Base-by-base conservation (phyloP, 2,113 vertebrate species). In the Telmatochromis sp. region DNA sequence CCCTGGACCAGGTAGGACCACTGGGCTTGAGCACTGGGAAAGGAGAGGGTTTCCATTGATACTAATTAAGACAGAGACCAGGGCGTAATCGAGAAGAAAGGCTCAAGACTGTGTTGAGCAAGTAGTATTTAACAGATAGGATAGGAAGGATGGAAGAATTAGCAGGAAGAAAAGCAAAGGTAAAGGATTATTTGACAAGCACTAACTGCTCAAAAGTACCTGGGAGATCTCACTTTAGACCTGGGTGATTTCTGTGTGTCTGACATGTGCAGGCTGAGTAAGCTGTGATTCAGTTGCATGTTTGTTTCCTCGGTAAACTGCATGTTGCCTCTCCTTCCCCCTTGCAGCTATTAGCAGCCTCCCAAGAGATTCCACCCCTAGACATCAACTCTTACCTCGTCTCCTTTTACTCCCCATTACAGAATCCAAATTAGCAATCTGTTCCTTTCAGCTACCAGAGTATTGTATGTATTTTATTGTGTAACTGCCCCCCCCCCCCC, bases 1-100 rank as follows among this genome's bases (percentile, higher is more conserved):
- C 87, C 95, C 94, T 60, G 95, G 95, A 95, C 92, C 96, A 96
- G 97, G 97, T 97, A 96, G 91, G 96, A 94, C 87, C 78, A 87
- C 31, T 54, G 79, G 83, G 82, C 37, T 33, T 84, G 40, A 57
- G 68, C 65, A 42, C 78, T 42, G 78, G 70, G 40, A 47, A 26
- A 8, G 45, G 28, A 45, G 33, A 40, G 51, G 28, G 15, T 42
- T 12, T 14, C 42, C 42, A 19, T 23, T 7, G 21, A 51, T 55
- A 13, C 3, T 17, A 26, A 26, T 3, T 9, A 42, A 31, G 58
- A 51, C 15, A 68, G 28, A 57, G 47, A 80, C 7, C 70, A 70
- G 47, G 33, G 63, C 11, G 5, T 42, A 19, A 78, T 78, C 9
- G 2, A 49, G 9, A 78, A 49, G 70, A 78, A 49, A 78, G 4